Conservation (phyloP, 2,888 invertebrate genomes). For the Diplazon laetatorius region DNA sequence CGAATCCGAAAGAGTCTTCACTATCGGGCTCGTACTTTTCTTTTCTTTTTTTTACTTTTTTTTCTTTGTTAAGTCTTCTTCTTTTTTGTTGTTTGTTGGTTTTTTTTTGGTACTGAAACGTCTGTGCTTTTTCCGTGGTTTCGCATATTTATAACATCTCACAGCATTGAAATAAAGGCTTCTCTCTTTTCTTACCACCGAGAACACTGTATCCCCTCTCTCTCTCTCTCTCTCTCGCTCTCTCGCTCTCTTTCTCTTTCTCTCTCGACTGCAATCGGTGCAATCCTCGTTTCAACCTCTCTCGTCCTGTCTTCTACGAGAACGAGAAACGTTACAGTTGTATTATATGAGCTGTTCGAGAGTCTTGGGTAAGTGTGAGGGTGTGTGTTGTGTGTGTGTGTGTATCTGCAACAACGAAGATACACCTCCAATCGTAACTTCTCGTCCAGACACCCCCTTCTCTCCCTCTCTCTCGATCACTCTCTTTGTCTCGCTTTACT, state of each 20-base stretch:
- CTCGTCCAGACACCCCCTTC: too few species aligned
- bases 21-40: too few species aligned
- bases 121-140: slow-evolving; percentile 44
- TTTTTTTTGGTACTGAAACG: too few species aligned
- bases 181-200: neutral
- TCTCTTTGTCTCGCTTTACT: too few species aligned
- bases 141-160: slow-evolving; percentile 35
- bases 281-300: neutral
- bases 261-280: neutral
- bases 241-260: neutral
- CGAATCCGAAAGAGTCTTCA: too few species aligned
- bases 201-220: neutral
- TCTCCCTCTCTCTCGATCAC: too few species aligned
- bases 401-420: slow-evolving; percentile 41
- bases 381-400: too few species aligned
- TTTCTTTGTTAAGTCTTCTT: too few species aligned
- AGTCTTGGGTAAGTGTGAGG: slow-evolving; percentile 33
- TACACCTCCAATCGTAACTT: slow-evolving; percentile 46
- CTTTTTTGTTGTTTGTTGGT: too few species aligned
- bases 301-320: slow-evolving; percentile 49
- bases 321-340: slow-evolving; percentile 57
- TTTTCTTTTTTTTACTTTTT: too few species aligned
- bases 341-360: slow-evolving; percentile 52
- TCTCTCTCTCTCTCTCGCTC: neutral
- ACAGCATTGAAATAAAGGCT: slow-evolving; percentile 39